A percentile compares a stretch with the other conserved stretches of the same genome.
Evolutionary conservation across 2,113 vertebrate genomes (phyloP).

Genomic region (Potamarius usumacintae): DNA sequence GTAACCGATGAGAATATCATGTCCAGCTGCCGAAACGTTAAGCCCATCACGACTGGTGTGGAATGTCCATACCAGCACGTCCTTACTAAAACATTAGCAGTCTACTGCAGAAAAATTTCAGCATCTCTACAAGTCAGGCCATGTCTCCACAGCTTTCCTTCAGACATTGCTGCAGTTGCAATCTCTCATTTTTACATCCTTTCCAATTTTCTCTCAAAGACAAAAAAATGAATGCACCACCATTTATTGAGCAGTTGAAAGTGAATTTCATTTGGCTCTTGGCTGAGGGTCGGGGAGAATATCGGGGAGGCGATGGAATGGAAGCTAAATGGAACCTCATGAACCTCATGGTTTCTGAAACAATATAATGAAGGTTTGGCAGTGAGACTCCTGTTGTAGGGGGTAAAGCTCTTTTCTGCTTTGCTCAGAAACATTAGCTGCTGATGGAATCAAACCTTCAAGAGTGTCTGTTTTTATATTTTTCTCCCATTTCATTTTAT

Average conservation of each 20-base stretch:
- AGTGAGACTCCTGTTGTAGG: conserved; percentile 10
- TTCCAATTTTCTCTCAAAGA: neutral
- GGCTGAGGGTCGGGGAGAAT: conserved; percentile 4
- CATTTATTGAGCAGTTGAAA: neutral
- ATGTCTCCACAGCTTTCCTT: neutral
- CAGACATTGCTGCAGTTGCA: neutral
- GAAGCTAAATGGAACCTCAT: neutral
- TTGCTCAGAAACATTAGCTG: neutral
- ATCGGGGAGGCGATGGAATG: neutral
- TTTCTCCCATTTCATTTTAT: neutral
- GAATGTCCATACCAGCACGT: conserved; percentile 2
- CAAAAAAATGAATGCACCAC: neutral
- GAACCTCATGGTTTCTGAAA: conserved; percentile 11
- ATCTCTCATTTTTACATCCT: neutral
- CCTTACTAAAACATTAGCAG: conserved; percentile 1
- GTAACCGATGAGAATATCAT: neutral
- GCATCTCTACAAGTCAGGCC: conserved; percentile 2
- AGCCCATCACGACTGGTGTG: neutral
- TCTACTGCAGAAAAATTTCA: neutral
- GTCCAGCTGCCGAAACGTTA: neutral
- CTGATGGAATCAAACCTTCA: neutral
- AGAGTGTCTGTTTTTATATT: neutral
- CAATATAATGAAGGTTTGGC: neutral
- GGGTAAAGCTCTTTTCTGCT: neutral
- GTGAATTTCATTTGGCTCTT: neutral